These are phyloP conservation scores for Heliothis virescens DNA, from an alignment of 1,140 invertebrate species.

Conservation along the genomic window DNA sequence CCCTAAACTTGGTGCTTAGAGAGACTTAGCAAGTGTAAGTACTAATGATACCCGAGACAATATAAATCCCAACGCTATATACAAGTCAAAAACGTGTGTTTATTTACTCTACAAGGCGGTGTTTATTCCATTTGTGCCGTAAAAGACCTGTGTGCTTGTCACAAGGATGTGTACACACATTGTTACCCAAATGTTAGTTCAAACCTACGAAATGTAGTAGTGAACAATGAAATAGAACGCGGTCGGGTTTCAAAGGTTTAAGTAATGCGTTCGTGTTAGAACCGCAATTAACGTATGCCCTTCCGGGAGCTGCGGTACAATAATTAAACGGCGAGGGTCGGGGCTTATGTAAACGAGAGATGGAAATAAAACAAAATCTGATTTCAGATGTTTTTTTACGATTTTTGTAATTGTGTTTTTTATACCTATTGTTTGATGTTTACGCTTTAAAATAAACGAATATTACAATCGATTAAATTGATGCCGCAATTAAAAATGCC, in stretches of 20 bases:
- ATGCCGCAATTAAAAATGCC: too few relatives aligned
- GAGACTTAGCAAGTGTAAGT: background rate
- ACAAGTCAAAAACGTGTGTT: background rate
- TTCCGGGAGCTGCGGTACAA: conserved; percentile 41
- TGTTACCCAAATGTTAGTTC: conserved; percentile 4
- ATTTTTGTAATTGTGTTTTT: background rate
- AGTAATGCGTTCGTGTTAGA: conserved; percentile 53
- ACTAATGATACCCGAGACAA: conserved; percentile 3
- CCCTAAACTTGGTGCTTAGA: background rate
- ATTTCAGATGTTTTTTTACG: background rate
- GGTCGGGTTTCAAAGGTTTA: conserved; percentile 48
- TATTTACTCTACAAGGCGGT: background rate
- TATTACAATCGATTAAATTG: too few relatives aligned
- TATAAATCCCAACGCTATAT: background rate
- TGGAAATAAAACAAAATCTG: background rate
- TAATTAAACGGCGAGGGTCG: conserved; percentile 52
- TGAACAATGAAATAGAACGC: conserved; percentile 33
- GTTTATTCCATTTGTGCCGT: conserved; percentile 10
- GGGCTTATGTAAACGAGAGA: conserved; percentile 17
- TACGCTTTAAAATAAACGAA: too few relatives aligned
- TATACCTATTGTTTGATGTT: too few relatives aligned
- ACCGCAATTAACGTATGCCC: conserved; percentile 58
- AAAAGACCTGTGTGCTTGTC: conserved; percentile 20
- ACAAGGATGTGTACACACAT: conserved; percentile 9
- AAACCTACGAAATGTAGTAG: conserved; percentile 15